Conservation (phyloP, 2,113 vertebrate species). For the Lathamus discolor region DNA sequence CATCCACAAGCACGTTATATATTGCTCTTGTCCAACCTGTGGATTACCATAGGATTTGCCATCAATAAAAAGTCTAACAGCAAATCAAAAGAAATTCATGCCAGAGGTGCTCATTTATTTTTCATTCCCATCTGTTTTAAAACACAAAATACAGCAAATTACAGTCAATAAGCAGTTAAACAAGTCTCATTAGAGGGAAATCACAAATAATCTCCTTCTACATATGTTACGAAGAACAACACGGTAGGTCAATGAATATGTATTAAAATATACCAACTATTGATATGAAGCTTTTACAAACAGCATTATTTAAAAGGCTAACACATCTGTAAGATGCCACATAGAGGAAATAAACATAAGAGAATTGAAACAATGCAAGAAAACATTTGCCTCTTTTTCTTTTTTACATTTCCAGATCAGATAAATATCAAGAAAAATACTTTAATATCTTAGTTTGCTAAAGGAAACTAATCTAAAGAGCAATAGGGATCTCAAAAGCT, state of each 20-base stretch:
- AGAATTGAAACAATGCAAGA: background rate
- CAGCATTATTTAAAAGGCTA: background rate
- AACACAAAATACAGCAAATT: slow-evolving; percentile 41
- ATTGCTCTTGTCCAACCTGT: background rate
- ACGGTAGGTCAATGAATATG: background rate
- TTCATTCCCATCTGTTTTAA: slow-evolving; percentile 19
- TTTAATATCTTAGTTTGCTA: background rate
- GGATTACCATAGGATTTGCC: background rate
- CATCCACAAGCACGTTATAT: background rate
- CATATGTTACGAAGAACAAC: slow-evolving; percentile 27
- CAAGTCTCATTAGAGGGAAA: slow-evolving; percentile 18
- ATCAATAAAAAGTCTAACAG: background rate
- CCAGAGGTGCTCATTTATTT: background rate
- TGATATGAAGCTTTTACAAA: background rate
- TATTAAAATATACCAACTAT: background rate
- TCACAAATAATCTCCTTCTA: slow-evolving; percentile 34
- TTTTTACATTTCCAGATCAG: background rate
- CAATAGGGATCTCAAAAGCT: background rate
- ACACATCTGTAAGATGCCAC: background rate
- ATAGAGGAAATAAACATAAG: background rate
- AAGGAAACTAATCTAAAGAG: background rate
- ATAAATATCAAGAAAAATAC: background rate
- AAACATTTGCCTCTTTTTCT: background rate
- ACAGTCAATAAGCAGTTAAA: slow-evolving; percentile 14
- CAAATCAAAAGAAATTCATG: background rate